A percentile compares a stretch with the other conserved stretches of the same genome.
Conservation (phyloP, 1,140 invertebrate genomes). For the Panagrolaimus sp. region DNA sequence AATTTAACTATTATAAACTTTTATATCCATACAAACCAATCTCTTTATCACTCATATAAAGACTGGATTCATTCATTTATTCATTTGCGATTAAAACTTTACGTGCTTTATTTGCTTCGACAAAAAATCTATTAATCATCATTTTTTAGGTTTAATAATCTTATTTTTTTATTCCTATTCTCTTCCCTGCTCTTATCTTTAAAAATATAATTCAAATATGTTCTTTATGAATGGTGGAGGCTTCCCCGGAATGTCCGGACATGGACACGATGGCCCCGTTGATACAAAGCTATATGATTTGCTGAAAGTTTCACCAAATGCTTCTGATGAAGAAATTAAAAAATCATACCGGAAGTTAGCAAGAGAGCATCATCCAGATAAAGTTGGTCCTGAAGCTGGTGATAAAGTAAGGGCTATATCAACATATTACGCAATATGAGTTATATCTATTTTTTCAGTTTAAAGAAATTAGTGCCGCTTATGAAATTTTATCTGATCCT, state of each 20-base stretch:
- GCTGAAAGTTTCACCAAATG: slow-evolving; percentile 70
- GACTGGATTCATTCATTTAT: too few species aligned
- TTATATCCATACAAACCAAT: too few species aligned
- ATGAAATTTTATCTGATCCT: slow-evolving; percentile 71
- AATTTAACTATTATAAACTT: too few species aligned
- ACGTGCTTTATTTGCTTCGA: too few species aligned
- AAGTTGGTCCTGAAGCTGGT: slow-evolving; percentile 74
- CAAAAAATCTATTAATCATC: too few species aligned
- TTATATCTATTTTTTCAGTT: slow-evolving; percentile 54
- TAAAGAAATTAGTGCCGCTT: slow-evolving; percentile 80
- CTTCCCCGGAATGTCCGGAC: slow-evolving; percentile 5
- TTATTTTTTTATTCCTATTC: too few species aligned
- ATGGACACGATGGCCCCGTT: slow-evolving; percentile 33
- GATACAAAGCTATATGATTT: slow-evolving; percentile 77
- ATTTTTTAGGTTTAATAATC: too few species aligned
- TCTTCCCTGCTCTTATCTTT: too few species aligned
- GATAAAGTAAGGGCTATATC: slow-evolving; percentile 62
- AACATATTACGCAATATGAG: too few species aligned
- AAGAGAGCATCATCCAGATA: slow-evolving; percentile 80
- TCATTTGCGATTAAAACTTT: too few species aligned
- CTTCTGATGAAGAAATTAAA: slow-evolving; percentile 76
- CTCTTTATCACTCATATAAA: too few species aligned
- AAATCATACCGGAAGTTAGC: slow-evolving; percentile 78
- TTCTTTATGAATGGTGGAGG: slow-evolving; percentile 10
- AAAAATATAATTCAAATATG: neutral